These are phyloP conservation scores for Orestias chungarensis DNA, from an alignment of 2,797 vertebrate genomes.

Conservation along the genomic window DNA sequence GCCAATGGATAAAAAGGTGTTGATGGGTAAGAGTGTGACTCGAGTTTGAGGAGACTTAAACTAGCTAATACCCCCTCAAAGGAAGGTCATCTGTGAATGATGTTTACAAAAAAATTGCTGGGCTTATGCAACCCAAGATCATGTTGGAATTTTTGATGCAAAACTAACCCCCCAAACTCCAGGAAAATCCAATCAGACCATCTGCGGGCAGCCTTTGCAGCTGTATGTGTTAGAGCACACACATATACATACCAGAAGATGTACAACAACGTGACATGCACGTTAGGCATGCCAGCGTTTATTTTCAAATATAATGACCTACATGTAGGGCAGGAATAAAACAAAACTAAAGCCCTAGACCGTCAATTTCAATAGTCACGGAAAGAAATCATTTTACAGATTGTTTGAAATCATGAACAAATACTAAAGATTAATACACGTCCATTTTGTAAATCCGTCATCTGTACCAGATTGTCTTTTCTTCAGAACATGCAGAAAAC, in stretches of 20 bases:
- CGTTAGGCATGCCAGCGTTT: not conserved
- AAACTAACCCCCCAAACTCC: not conserved
- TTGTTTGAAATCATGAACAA: not conserved
- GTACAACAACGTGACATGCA: not conserved
- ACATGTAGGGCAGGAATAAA: not conserved
- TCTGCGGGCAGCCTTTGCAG: not conserved
- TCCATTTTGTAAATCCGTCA: too few relatives aligned
- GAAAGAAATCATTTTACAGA: not conserved
- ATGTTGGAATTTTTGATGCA: slow-evolving; percentile 4
- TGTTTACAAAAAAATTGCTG: not conserved
- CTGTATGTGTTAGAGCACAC: not conserved
- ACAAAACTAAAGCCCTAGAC: not conserved
- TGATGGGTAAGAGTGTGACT: not conserved
- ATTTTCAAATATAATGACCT: not conserved
- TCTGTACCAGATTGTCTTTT: too few relatives aligned
- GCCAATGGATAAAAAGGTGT: not conserved
- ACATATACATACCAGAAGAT: not conserved
- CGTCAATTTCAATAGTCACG: not conserved
- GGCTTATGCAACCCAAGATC: not conserved
- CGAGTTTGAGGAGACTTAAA: not conserved
- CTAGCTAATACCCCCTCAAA: not conserved
- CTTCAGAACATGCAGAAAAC: too few relatives aligned
- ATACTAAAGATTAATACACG: not conserved
- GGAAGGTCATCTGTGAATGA: not conserved
- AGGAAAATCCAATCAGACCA: slow-evolving; percentile 3